phyloP scores from a whole-genome alignment of 2,888 invertebrate species.

The Idaea biselata region DNA sequence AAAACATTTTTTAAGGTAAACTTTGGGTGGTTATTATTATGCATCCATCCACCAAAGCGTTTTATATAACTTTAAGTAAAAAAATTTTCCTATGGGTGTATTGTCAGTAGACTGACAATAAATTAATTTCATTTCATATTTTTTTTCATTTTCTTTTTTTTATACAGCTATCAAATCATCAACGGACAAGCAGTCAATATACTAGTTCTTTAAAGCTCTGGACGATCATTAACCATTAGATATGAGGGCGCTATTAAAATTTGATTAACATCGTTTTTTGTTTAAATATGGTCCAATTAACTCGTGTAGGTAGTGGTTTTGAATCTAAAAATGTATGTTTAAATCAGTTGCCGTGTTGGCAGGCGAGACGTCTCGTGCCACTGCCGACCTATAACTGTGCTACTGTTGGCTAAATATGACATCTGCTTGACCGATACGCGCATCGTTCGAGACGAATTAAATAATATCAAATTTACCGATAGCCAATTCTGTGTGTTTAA shows the following conservation, averaged over 20 bases:
- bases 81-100: no score
- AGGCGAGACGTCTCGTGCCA: slow-evolving; percentile 26
- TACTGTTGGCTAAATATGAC: slow-evolving; percentile 22
- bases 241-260: not conserved
- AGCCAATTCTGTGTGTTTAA: no score
- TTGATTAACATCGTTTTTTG: not conserved
- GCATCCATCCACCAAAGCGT: no score
- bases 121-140: no score
- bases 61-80: no score
- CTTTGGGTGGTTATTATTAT: no score
- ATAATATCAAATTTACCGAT: no score
- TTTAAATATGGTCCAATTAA: not conserved
- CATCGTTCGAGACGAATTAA: not conserved
- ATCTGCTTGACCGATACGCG: not conserved
- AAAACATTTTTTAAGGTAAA: no score
- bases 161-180: no score
- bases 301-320: slow-evolving; percentile 11
- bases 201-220: not conserved
- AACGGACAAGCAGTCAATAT: no score
- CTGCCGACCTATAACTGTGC: slow-evolving; percentile 26
- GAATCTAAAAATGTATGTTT: slow-evolving; percentile 36
- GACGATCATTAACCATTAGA: not conserved
- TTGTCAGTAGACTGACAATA: no score
- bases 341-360: slow-evolving; percentile 38
- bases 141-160: no score